Evolutionary conservation across 2,888 invertebrate species (phyloP), one percentile per base, ranked within the genome.

Genomic region (Aromia moschata): DNA sequence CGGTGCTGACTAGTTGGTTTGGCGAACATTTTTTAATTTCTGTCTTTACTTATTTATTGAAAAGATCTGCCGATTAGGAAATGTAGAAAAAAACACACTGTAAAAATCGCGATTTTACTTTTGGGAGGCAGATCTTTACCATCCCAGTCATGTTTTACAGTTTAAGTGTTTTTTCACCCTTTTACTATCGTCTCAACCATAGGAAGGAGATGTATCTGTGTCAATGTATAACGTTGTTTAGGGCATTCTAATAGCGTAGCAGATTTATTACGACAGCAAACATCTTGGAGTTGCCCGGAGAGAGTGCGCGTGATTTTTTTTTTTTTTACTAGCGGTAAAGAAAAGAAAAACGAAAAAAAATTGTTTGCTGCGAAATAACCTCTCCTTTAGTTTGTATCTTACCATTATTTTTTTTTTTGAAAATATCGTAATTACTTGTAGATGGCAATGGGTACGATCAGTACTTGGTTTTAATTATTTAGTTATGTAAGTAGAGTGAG

Each of bases 401-500:
- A 2, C 14, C 5, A 16, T 44, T 40, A 10, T 40, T 40, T 11
- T 43, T 54, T 14, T 20, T 54, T 33, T 30, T 18, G 9, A 43
- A 25, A 38, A 44, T 25, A 40, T 51, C 20, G 16, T 51, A 45
- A 52, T 31, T 52, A 52, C 40, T 49, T 49, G 11, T 40, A 69
- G 71, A 67, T 69, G 70, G 68, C 69, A 68, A 69, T 64, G 70
- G 72, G 72, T 71, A 69, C 65, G 67, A 63, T 58, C 60, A 65
- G 61, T 65, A 65, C 62, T 63, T 64, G 58, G 59, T 56, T 51
- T 40, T n/a, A n/a, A 53, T 64, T 60, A 58, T 54, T 62, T 62
- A 60, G 56, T 65, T 60, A 18, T 55, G 38, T 38, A 49, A 38
- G 40, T 40, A 40, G 41, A 52, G 52, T 41, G 52, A 30, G 52